Evolutionary conservation across 2,888 invertebrate species (phyloP), one percentile per base, ranked within the genome.

Genomic region (Euplagia quadripunctaria): DNA sequence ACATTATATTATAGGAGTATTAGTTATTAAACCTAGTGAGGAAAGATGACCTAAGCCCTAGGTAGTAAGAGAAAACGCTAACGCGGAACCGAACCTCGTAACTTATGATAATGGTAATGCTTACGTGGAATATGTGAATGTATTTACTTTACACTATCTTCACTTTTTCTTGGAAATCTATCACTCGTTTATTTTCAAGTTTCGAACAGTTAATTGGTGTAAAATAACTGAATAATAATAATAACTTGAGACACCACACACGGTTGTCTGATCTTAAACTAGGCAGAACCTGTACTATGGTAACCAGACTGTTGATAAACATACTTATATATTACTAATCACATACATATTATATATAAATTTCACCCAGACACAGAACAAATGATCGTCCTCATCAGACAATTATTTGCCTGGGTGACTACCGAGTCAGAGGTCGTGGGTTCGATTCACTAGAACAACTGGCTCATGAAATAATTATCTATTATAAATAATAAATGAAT

Each of bases 21-120:
- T 68, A 51, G 70, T 42, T 61, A 73, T 70, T 76, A 70, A 64
- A 51, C 64, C 51, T 42, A 72, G 71, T 65, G 12, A 68, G 16
- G 49, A 72, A 42, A n/a, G 49, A n/a, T 77, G 84, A 82, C 82
- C 84, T 82, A 66, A 72, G 84, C 79, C 81, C 83, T 79, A 77
- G 68, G 42, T 17, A 64, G 68, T 65, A 67, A 58, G 75, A 65
- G 72, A 72, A 74, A 77, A 73, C 64, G 70, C 64, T 16, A 43
- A 80, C 79, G 75, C 83, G 83, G 83, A 82, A 84, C 52, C 72
- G 65, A 84, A 82, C 67, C 66, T 72, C 65, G 70, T 63, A 72
- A 74, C 65, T 73, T 68, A 75, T 68, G 55, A 70, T 70, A 43
- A 71, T 55, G 67, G 66, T 73, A 64, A 74, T 72, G 43, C 46